phyloP scores from a whole-genome alignment of 1,140 invertebrate species.

The Papilio glaucus region DNA sequence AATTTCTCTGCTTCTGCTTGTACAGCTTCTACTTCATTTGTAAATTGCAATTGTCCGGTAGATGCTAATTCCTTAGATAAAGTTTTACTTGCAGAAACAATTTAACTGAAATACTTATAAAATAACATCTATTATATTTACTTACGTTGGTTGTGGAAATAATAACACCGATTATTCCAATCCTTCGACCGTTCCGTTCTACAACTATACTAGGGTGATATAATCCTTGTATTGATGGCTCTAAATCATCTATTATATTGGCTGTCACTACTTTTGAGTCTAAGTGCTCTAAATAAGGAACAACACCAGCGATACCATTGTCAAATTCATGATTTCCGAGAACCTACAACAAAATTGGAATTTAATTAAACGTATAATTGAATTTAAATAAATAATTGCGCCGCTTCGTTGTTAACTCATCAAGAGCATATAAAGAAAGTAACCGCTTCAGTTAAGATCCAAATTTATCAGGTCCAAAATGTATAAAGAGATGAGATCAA shows the following conservation, averaged over 20 bases:
- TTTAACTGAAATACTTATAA: conserved; percentile 13
- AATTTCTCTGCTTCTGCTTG: conserved; percentile 86
- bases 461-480: no score
- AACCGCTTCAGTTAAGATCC: no score
- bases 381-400: no score
- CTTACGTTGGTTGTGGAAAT: conserved; percentile 87
- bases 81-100: not conserved
- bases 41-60: conserved; percentile 86
- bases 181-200: conserved; percentile 85
- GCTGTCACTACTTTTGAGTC: conserved; percentile 87
- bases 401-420: no score
- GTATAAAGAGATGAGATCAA: no score
- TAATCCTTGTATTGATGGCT: conserved; percentile 86
- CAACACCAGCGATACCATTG: conserved; percentile 88
- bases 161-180: conserved; percentile 94
- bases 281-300: conserved; percentile 88
- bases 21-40: conserved; percentile 87
- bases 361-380: not conserved
- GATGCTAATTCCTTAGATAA: conserved; percentile 83
- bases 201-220: conserved; percentile 86
- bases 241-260: conserved; percentile 89
- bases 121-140: conserved; percentile 42
- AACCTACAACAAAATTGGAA: conserved; percentile 81
- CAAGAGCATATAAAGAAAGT: no score
- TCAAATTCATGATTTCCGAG: conserved; percentile 96